These are phyloP conservation scores for Tokudaia muenninki DNA, from an alignment of 2,797 vertebrate species.

Conservation along the genomic window DNA sequence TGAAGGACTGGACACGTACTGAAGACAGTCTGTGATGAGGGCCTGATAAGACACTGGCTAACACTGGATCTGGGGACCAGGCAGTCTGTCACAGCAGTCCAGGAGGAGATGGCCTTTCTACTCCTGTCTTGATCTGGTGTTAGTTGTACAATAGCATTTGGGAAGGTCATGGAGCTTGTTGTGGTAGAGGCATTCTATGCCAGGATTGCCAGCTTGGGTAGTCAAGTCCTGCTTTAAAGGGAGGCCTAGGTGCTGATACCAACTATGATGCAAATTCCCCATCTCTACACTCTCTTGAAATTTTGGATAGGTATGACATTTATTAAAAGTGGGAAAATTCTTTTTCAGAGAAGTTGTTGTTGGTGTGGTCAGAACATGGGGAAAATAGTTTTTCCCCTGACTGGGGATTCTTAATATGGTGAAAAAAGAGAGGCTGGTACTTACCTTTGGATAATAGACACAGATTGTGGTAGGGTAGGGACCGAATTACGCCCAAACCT, in stretches of 20 bases:
- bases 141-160: background rate
- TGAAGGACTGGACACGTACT: background rate
- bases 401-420: background rate
- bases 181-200: background rate
- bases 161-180: background rate
- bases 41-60: background rate
- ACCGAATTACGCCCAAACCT: background rate
- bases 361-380: background rate
- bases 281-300: background rate
- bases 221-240: background rate
- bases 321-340: background rate
- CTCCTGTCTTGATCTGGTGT: background rate
- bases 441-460: background rate
- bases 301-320: background rate
- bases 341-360: constrained; percentile 39
- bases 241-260: background rate
- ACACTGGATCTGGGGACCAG: background rate
- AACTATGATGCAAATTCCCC: background rate
- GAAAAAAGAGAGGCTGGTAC: constrained; percentile 12
- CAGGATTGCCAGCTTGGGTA: background rate
- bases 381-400: background rate
- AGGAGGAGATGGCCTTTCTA: background rate
- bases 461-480: background rate
- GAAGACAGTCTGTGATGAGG: background rate
- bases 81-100: background rate